phyloP scores from a whole-genome alignment of 2,113 vertebrate genomes.

The Cnemophilus loriae region DNA sequence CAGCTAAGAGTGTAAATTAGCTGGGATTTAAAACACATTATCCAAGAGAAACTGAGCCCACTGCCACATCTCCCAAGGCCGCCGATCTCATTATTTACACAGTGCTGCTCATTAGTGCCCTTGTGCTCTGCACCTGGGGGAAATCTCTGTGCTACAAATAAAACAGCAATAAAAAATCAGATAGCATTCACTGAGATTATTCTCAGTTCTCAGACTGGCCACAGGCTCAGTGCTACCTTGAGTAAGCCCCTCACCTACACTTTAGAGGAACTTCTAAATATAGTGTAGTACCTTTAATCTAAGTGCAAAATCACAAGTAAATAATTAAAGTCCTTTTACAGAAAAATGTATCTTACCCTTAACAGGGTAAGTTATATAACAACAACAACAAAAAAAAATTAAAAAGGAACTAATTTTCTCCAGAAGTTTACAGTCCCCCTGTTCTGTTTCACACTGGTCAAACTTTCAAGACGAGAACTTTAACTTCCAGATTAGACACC shows the following conservation, averaged over 20 bases:
- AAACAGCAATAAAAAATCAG: background rate
- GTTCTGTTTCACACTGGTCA: background rate
- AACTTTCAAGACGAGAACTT: background rate
- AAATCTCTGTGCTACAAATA: background rate
- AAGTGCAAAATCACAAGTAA: background rate
- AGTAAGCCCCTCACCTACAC: background rate
- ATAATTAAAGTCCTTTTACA: background rate
- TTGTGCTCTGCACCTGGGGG: background rate
- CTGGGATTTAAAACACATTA: background rate
- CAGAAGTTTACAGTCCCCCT: background rate
- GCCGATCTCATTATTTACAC: background rate
- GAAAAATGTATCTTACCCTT: background rate
- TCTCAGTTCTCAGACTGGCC: background rate
- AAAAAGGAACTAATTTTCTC: accelerated
- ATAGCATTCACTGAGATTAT: background rate
- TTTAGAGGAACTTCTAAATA: background rate
- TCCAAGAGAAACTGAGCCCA: background rate
- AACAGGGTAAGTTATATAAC: background rate
- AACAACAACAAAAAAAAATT: accelerated
- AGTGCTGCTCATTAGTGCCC: background rate
- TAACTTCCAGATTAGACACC: background rate
- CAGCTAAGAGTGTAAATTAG: background rate
- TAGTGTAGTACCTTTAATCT: accelerated
- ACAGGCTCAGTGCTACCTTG: background rate
- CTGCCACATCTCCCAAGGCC: background rate